Evolutionary conservation across 1,140 invertebrate species (phyloP).

Genomic region (Drosophila guanche): DNA sequence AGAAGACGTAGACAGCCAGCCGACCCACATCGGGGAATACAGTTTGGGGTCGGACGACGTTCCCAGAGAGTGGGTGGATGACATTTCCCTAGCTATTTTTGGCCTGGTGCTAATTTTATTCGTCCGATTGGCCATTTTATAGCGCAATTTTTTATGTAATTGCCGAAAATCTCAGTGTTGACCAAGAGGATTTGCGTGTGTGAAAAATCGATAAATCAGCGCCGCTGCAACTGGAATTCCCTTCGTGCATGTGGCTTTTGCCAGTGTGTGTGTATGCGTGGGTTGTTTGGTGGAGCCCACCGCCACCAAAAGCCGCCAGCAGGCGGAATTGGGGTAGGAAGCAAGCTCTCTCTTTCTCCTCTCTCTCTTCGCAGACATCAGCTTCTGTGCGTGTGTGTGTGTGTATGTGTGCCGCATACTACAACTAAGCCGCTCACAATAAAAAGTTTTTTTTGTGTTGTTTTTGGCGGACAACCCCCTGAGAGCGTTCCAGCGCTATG

Average conservation of each 20-base stretch:
- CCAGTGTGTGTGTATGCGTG: conserved; percentile 57
- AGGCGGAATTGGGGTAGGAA: conserved; percentile 65
- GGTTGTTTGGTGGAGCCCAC: conserved; percentile 50
- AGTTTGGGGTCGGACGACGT: too few relatives aligned
- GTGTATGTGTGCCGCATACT: conserved; percentile 41
- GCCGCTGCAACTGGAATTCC: conserved; percentile 67
- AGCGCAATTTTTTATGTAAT: conserved; percentile 67
- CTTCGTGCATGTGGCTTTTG: conserved; percentile 5
- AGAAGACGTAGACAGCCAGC: neutral
- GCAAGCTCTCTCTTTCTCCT: conserved; percentile 10
- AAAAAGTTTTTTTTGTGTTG: conserved; percentile 52
- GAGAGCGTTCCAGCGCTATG: conserved; percentile 2
- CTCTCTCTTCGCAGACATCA: conserved; percentile 9
- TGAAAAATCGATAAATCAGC: conserved; percentile 80
- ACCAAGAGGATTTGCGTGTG: conserved; percentile 31
- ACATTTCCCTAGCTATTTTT: conserved; percentile 45
- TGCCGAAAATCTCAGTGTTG: conserved; percentile 28
- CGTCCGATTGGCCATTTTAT: conserved; percentile 2
- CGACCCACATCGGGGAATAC: too few relatives aligned
- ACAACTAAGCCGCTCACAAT: conserved; percentile 54
- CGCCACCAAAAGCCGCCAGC: conserved; percentile 7
- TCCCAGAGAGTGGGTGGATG: neutral
- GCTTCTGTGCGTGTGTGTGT: too few relatives aligned
- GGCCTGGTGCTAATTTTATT: conserved; percentile 27
- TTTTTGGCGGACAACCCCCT: conserved; percentile 2